Base-by-base conservation (phyloP, 1,140 invertebrate genomes). In the Chionoecetes opilio region DNA sequence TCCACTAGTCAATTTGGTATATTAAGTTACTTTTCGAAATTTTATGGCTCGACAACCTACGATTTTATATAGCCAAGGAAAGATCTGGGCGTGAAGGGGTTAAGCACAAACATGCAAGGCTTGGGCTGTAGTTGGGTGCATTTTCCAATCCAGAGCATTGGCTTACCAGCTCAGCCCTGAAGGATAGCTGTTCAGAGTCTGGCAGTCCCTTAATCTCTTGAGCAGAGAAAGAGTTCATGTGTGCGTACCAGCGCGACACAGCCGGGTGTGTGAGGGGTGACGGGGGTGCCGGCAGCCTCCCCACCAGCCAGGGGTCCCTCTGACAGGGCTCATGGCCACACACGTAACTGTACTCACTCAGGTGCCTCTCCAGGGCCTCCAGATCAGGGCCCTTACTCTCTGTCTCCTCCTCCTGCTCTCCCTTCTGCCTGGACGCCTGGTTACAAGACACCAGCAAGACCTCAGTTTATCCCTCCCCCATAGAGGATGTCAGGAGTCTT, bases 261-360 rank as follows among this genome's bases (percentile, higher is more conserved):
- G 97, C 94, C 11, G 96, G 96, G 93, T 93, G 96, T 63, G 82
- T 93, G 26, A 95, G 29, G 84, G 85, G 31, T 90, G 87, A 14
- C 38, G 93, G 86, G 37, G 86, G 17, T 35, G 26, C 82, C 38
- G 92, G 34, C 37, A 95, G 91, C 93, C 93, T 90, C 29, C 95
- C 41, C 46, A 91, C 94, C 29, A 96, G n/a, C 46, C 96, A 35
- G 38, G 87, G 82, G 94, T 97, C 96, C 82, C 89, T 86, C 53
- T 94, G 93, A 41, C 96, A 96, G 31, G 96, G 96, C 53, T 88
- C 63, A 94, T 96, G 96, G n/a, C 96, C 97, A 92, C 87, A 89
- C 35, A 97, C 75, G 93, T 97, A 97, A 96, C 97, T 97, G 35
- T 96, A 91, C 31, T 96, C 84, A 46, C 91, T 92, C 63, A 97